Conservation (phyloP, 2,797 vertebrate species). For the Peromyscus nudipes region DNA sequence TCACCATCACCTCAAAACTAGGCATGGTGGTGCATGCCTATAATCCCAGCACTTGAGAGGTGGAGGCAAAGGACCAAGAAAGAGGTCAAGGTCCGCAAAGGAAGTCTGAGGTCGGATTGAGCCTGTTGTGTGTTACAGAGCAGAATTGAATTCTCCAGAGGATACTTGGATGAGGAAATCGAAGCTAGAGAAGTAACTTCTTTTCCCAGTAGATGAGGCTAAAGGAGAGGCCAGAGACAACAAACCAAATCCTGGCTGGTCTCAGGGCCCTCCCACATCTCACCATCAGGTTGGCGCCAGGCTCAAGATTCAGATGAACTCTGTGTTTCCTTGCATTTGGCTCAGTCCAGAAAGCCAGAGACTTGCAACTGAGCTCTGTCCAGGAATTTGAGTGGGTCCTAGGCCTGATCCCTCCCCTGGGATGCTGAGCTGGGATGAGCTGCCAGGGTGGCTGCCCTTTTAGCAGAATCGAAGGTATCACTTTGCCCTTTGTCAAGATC, state of each 20-base stretch:
- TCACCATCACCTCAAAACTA: background rate
- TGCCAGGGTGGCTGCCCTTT: conserved; percentile 41
- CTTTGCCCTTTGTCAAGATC: conserved; percentile 65
- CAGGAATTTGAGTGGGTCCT: conserved; percentile 59
- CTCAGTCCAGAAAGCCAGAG: background rate
- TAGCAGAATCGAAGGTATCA: conserved; percentile 64
- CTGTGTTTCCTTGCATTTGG: conserved; percentile 31
- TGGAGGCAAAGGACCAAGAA: too few species aligned
- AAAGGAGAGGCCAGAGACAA: background rate
- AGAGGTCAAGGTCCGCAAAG: background rate
- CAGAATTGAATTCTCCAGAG: background rate
- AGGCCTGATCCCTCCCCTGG: background rate
- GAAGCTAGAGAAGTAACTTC: background rate
- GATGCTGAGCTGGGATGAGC: conserved; percentile 9
- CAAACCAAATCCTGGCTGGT: background rate
- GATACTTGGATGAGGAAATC: background rate
- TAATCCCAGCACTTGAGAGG: background rate
- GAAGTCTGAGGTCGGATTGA: background rate
- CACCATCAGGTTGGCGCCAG: background rate
- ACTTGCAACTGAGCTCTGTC: conserved; percentile 1
- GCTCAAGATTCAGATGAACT: background rate
- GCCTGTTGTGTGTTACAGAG: background rate
- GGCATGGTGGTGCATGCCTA: background rate
- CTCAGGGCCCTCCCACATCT: background rate
- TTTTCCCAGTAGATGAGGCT: background rate